These are phyloP conservation scores for Mesoclemmys tuberculata DNA, from an alignment of 2,113 vertebrate species.

Conservation along the genomic window DNA sequence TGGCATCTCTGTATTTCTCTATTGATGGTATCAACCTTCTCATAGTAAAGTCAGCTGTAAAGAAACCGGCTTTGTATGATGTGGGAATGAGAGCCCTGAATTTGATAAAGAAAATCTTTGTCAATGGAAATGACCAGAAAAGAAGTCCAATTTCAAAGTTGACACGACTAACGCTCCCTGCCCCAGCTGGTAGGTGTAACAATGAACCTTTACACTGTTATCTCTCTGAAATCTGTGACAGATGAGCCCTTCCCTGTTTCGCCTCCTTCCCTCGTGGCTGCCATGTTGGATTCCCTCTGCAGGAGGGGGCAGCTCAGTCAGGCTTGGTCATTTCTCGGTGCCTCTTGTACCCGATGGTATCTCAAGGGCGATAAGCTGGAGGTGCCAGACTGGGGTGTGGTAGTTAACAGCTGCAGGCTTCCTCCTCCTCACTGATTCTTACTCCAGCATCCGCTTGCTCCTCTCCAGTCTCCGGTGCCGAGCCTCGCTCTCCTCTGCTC, in stretches of 20 bases:
- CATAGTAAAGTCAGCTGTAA: not conserved
- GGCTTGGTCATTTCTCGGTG: not conserved
- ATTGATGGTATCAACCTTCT: not conserved
- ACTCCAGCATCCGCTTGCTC: no score
- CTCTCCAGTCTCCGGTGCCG: not conserved
- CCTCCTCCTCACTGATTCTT: not conserved
- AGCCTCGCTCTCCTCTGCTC: not conserved
- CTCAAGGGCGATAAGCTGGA: not conserved
- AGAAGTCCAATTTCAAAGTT: not conserved
- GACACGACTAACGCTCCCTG: conserved; percentile 44
- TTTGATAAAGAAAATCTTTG: conserved; percentile 50
- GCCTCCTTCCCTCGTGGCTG: not conserved
- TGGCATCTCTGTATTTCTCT: not conserved
- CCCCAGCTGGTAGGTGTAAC: not conserved
- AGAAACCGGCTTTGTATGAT: not conserved
- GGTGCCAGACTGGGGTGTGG: not conserved
- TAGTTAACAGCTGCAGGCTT: not conserved
- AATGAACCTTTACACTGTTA: not conserved
- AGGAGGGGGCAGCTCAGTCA: not conserved
- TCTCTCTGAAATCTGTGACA: conserved; percentile 12
- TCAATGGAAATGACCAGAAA: conserved; percentile 53
- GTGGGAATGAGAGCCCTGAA: not conserved
- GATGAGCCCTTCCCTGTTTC: not conserved
- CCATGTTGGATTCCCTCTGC: not conserved
- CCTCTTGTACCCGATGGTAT: not conserved